Evolutionary conservation across 2,888 invertebrate species (phyloP).

Genomic region (Polydrusus cervinus): DNA sequence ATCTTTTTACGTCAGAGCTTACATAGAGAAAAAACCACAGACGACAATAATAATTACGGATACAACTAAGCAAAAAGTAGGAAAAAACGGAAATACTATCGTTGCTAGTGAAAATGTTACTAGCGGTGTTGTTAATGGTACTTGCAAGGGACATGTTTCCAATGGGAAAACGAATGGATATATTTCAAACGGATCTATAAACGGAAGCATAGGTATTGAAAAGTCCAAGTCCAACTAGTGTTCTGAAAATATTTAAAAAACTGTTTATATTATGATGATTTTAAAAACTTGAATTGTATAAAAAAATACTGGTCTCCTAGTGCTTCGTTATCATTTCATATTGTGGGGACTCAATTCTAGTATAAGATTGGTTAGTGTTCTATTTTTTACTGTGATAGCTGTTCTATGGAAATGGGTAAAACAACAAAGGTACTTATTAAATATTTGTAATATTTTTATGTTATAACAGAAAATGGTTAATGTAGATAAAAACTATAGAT

Average conservation of each 20-base stretch:
- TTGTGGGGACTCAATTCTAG: neutral
- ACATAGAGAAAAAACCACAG: conserved; percentile 70
- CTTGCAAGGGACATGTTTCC: conserved; percentile 16
- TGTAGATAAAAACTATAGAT: too few relatives aligned
- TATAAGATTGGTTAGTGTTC: neutral
- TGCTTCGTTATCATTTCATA: neutral
- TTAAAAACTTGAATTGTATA: too few relatives aligned
- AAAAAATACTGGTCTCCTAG: too few relatives aligned
- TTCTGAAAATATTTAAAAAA: neutral
- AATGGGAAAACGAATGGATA: conserved; percentile 37
- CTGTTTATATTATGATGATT: neutral
- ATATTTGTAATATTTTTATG: too few relatives aligned
- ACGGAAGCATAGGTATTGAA: neutral
- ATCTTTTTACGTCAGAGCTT: conserved; percentile 82
- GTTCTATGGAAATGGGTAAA: conserved; percentile 18
- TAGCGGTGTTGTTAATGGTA: conserved; percentile 13
- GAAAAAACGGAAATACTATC: conserved; percentile 38
- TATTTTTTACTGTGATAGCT: conserved; percentile 42
- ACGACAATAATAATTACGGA: conserved; percentile 51
- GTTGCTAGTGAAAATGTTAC: conserved; percentile 23
- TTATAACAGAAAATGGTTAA: too few relatives aligned
- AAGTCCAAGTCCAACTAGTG: conserved; percentile 2
- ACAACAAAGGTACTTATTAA: neutral
- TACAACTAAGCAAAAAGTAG: neutral
- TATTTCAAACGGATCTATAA: conserved; percentile 5